Conservation (phyloP, 1,140 invertebrate genomes). For the Drosophila kurseongensis region DNA sequence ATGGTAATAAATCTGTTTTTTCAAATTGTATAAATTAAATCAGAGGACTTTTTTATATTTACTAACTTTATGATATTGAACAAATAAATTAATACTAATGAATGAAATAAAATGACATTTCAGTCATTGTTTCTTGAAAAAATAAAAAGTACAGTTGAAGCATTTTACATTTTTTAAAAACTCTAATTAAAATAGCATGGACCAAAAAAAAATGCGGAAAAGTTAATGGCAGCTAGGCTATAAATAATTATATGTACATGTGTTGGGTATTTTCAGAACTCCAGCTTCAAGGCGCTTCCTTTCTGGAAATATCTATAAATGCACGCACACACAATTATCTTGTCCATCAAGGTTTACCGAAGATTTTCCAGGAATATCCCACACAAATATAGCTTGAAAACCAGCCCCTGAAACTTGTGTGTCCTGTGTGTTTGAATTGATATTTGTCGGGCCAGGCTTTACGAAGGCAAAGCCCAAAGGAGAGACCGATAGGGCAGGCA, state of each 20-base stretch:
- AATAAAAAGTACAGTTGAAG: no score
- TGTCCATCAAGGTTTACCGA: slow-evolving; percentile 28
- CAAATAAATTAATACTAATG: no score
- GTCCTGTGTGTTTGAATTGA: slow-evolving; percentile 21
- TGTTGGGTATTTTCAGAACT: slow-evolving; percentile 3
- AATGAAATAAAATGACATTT: no score
- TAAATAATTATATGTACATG: slow-evolving; percentile 1
- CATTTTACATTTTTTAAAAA: no score
- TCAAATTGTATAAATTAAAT: no score
- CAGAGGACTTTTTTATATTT: no score
- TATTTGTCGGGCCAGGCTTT: slow-evolving; percentile 50
- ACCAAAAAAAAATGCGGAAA: slow-evolving; percentile 5
- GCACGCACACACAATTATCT: slow-evolving; percentile 11
- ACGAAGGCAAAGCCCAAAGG: slow-evolving; percentile 76
- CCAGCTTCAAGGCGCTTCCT: slow-evolving; percentile 17
- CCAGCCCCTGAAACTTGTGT: slow-evolving; percentile 58
- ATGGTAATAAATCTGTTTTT: no score
- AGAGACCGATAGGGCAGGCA: slow-evolving; percentile 55
- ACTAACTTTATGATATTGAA: no score
- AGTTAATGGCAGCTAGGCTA: slow-evolving; percentile 35
- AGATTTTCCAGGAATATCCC: slow-evolving; percentile 52
- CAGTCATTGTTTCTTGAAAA: no score
- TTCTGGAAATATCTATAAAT: slow-evolving; percentile 30
- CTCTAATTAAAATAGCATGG: no score
- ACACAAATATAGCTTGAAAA: slow-evolving; percentile 67